Base-by-base conservation (phyloP, 2,113 vertebrate genomes). In the Malurus melanocephalus region DNA sequence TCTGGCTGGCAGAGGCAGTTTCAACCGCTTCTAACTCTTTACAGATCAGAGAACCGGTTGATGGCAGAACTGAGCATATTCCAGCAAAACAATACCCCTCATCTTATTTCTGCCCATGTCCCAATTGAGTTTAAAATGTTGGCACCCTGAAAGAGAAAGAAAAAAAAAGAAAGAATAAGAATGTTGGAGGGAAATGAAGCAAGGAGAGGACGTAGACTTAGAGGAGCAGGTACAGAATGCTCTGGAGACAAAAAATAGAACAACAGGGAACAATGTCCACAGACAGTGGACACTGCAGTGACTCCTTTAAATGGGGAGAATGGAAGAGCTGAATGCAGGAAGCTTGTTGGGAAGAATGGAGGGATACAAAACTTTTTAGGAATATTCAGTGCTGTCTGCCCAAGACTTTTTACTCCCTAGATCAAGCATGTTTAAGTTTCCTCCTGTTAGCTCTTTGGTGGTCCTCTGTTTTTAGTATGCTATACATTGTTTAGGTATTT, bases 91-190 rank as follows among this genome's bases (percentile, higher is more conserved):
- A 94, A 96, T 93, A 92, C 88, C 94, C 92, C 92, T 94, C 93
- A 95, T 94, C 83, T 96, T 94, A 96, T 93, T 85, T 95, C 94
- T 96, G 93, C 94, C 94, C 93, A 95, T 90, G 93, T 93, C 94
- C 87, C 93, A 95, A 62, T 35, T 93, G 91, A 91, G 85, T 93
- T 95, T 95, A 93, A 94, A 95, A 93, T 95, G 94, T 52, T 94
- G 94, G 86, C 65, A 91, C 62, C 90, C 94, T 94, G 93, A 94
- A 95, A 95, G 87, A 94, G 88, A 95, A 93, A 94, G 80, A 87
- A 90, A 94, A 95, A 95, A 94, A 94, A 83, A 93, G 67, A 92
- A 94, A 88, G 83, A 93, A 90, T 87, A 94, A 95, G 90, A 95
- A 94, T 74, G 84, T 30, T 93, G 92, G 88, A 92, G 74, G 72